Evolutionary conservation across 1,140 invertebrate genomes (phyloP).

Genomic region (Anastrepha ludens): DNA sequence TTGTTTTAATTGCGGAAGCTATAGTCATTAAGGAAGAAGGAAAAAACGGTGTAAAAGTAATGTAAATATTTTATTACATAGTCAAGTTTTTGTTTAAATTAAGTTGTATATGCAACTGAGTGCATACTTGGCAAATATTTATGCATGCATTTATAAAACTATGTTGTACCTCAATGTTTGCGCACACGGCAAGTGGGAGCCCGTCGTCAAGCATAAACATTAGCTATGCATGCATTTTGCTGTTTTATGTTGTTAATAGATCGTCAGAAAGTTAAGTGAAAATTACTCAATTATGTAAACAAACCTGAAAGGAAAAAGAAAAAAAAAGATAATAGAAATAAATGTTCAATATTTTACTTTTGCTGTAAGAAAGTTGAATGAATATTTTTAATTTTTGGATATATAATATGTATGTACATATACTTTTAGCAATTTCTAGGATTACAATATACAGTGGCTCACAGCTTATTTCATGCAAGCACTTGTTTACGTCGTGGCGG

Average conservation of each 20-base stretch:
- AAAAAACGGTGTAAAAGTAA: not conserved
- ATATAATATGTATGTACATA: too few relatives aligned
- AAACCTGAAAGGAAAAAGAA: constrained; percentile 7
- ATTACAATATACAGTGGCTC: too few relatives aligned
- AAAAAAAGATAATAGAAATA: not conserved
- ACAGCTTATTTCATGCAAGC: too few relatives aligned
- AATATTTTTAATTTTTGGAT: too few relatives aligned
- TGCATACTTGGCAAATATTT: not conserved
- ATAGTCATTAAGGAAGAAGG: not conserved
- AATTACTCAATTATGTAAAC: not conserved
- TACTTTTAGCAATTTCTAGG: too few relatives aligned
- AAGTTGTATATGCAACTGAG: not conserved
- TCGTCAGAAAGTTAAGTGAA: not conserved
- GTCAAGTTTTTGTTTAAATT: not conserved
- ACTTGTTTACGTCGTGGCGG: too few relatives aligned
- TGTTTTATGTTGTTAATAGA: not conserved
- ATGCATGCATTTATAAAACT: not conserved
- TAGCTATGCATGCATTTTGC: not conserved
- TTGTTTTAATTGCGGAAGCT: constrained; percentile 29
- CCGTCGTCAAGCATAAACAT: not conserved
- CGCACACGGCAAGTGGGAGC: not conserved
- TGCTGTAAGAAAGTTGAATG: too few relatives aligned
- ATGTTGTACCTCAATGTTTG: not conserved
- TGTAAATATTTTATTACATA: not conserved
- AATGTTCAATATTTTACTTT: not conserved